phyloP scores from a whole-genome alignment of 2,797 vertebrate species.

The Chelidonichthys spinosus region DNA sequence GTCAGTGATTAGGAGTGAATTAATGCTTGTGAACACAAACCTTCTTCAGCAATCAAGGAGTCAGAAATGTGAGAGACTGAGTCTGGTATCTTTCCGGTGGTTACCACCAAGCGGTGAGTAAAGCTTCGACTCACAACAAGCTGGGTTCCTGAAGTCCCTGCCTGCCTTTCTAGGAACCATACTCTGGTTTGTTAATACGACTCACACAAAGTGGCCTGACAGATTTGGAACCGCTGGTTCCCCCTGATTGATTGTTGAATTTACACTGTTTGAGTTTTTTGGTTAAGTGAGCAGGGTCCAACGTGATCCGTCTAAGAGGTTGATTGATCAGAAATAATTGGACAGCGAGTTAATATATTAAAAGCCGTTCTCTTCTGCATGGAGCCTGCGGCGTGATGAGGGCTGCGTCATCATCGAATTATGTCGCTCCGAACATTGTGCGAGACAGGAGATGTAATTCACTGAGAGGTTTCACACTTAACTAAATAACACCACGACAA shows the following conservation, averaged over 20 bases:
- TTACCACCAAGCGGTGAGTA: slow-evolving; percentile 14
- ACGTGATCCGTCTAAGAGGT: background rate
- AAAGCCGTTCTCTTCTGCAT: background rate
- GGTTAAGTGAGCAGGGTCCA: background rate
- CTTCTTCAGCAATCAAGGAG: background rate
- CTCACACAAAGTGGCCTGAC: slow-evolving; percentile 35
- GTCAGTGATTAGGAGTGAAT: too few relatives aligned
- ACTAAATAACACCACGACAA: too few relatives aligned
- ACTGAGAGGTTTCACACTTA: too few relatives aligned
- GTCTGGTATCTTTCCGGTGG: slow-evolving; percentile 20
- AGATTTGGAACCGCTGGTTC: slow-evolving; percentile 50
- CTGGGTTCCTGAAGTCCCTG: slow-evolving; percentile 60
- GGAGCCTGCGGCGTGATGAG: background rate
- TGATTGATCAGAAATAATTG: background rate
- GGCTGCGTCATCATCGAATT: too few relatives aligned
- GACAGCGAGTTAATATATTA: background rate
- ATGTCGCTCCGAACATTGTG: too few relatives aligned
- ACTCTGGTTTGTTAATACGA: slow-evolving; percentile 48
- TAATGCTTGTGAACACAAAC: too few relatives aligned
- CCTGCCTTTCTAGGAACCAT: slow-evolving; percentile 16
- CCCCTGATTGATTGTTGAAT: slow-evolving; percentile 47
- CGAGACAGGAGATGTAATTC: too few relatives aligned
- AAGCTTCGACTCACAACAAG: too few relatives aligned
- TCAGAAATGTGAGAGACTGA: slow-evolving; percentile 37
- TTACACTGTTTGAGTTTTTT: slow-evolving; percentile 23